Base-by-base conservation (phyloP, 2,888 invertebrate species). In the Hemithea aestivaria region DNA sequence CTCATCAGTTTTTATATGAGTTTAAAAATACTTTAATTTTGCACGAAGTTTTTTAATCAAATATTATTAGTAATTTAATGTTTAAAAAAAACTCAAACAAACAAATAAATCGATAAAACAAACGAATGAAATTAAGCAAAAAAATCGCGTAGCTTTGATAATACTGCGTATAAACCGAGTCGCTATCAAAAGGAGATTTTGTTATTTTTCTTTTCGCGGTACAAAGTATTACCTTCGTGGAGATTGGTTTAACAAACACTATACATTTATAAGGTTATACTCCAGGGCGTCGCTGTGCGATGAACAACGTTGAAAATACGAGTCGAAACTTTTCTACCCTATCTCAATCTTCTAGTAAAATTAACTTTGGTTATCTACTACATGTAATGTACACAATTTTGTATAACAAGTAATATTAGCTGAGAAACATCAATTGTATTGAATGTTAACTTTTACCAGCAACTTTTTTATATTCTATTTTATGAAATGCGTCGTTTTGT, bases 101-200 rank as follows among this genome's bases (percentile, higher is more conserved):
- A 33, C 26, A 44, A 40, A 40, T 40, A 40, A 31, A 11, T 28
- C 28, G 34, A 44, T 16, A 16, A 16, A 16, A 4, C 16, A 27
- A 44, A 36, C 27, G 28, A 32, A 36, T 27, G 34, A 48, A 42
- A 46, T 36, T 33, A 31, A 8, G 27, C 37, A 35, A 23, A 25
- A 29, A 38, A 35, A 32, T 37, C 30, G 34, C 33, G 45, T 21
- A 25, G 37, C 21, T 45, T 42, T 51, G 48, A 51, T 51, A 51
- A 51, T 45, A 48, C 40, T 29, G 23, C 38, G 34, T 12, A 24
- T 43, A 34, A 48, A 33, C 44, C 25, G 27, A 40, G 35, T 20
- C 34, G 32, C 27, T 33, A 20, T 39, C 28, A 25, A 39, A 26
- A 40, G 37, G 33, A 20, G 34, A 36, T 39, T 46, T 40, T 34